Conservation (phyloP, 2,888 invertebrate genomes). For the Onchidella celtica region DNA sequence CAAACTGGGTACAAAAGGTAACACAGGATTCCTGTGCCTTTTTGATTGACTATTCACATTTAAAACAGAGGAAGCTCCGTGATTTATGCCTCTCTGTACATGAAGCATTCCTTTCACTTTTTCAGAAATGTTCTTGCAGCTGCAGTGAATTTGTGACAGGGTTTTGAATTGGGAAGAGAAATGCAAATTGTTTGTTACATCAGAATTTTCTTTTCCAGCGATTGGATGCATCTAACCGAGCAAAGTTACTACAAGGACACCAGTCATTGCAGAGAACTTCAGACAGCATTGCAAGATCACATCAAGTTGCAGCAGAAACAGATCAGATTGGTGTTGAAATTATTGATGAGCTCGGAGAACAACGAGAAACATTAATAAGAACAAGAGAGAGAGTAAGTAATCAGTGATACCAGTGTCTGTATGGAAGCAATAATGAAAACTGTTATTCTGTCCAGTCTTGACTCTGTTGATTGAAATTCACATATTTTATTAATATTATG, state of each 20-base stretch:
- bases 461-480: neutral
- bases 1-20: no score
- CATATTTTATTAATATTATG: neutral
- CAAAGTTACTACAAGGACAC: slow-evolving; percentile 76
- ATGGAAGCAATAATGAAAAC: neutral
- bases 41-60: no score
- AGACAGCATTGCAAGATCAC: slow-evolving; percentile 83
- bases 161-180: no score
- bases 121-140: no score
- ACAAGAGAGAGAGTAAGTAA: slow-evolving; percentile 82
- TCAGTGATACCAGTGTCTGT: no score
- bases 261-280: slow-evolving; percentile 75
- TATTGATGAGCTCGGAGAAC: slow-evolving; percentile 87
- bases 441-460: no score
- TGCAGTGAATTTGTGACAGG: no score
- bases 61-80: no score
- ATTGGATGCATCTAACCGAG: slow-evolving; percentile 72
- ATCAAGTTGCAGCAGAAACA: slow-evolving; percentile 89
- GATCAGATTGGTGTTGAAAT: slow-evolving; percentile 90
- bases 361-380: slow-evolving; percentile 87
- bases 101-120: no score
- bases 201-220: slow-evolving; percentile 56
- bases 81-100: no score
- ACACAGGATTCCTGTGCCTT: no score
- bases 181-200: no score